Evolutionary conservation across 2,797 vertebrate genomes (phyloP), one percentile per base, ranked within the genome.

Genomic region (Micromesistius poutassou): DNA sequence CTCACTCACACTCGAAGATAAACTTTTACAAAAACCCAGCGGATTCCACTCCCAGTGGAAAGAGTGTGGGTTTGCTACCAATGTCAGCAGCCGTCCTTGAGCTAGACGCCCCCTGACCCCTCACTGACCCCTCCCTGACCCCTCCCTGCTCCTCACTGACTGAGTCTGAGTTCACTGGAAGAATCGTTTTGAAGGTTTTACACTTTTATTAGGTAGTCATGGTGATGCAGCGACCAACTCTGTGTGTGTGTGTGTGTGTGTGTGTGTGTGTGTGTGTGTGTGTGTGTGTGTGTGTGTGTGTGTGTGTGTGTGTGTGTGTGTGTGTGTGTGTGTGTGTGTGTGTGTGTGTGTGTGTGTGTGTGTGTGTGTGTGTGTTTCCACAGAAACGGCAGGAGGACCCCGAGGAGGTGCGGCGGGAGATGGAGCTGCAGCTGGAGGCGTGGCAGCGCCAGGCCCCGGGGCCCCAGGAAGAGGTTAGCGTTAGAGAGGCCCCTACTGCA

Each of bases 341-440:
- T 33, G 1, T 13, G 31, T 79, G 31, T 73, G 9, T 77, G n/a
- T 79, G 33, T 33, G 19, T 73, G 6, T 40, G 7, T 31, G 2
- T 4, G 0, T 62, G 5, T 75, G n/a, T 72, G 16, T 73, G 14
- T 85, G 5, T 85, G 19, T 82, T 7, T 78, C 25, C 77, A 46
- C 88, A 97, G 96, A 93, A 84, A 30, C 75, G 89, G 22, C 5
- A 94, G 79, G 93, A 91, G 77, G 95, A 97, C 86, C 93, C 94
- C 0, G 96, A 91, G 76, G 95, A 97, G 78, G 89, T 98, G 12
- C 94, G 97, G 84, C 94, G 88, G 82, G 96, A 98, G 88, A 94
- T 99, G 91, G 97, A 99, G 93, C 94, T 90, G 78, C 97, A 98
- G 68, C 79, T 99, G 88, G 96, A 97, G 85, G 90, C 89, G 7